These are phyloP conservation scores for Nasonia oneida DNA, from an alignment of 2,888 invertebrate genomes.

Conservation along the genomic window DNA sequence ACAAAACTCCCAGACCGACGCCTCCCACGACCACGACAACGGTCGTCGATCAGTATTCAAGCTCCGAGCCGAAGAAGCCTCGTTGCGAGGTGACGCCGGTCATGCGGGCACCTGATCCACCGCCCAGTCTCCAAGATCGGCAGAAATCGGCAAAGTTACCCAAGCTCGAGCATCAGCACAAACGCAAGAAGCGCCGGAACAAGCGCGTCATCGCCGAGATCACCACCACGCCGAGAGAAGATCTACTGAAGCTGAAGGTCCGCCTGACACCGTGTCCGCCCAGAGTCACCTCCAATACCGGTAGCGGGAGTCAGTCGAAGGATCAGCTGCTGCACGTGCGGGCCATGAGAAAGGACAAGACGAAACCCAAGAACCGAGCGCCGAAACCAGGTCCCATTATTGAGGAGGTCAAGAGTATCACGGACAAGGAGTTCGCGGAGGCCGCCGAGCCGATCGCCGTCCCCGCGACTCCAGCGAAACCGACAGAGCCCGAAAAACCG, in stretches of 20 bases:
- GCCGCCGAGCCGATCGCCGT: neutral
- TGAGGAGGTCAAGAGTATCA: conserved; percentile 21
- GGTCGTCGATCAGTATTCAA: conserved; percentile 61
- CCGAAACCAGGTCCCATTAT: neutral
- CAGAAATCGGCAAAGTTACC: conserved; percentile 66
- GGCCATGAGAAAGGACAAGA: conserved; percentile 71
- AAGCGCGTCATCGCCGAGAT: conserved; percentile 76
- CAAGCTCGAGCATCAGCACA: conserved; percentile 72
- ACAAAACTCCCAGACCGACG: conserved; percentile 53
- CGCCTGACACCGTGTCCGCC: conserved; percentile 74
- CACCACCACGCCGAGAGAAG: conserved; percentile 74
- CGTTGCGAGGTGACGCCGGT: conserved; percentile 75
- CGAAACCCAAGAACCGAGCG: conserved; percentile 63
- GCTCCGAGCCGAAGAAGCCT: conserved; percentile 71
- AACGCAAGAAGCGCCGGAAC: conserved; percentile 72
- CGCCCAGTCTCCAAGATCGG: conserved; percentile 52
- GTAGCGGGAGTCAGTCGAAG: conserved; percentile 66
- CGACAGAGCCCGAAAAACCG: neutral
- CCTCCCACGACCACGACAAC: conserved; percentile 5
- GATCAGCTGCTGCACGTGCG: conserved; percentile 71
- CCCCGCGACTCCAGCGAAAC: neutral
- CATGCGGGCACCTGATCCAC: conserved; percentile 70
- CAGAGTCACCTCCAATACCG: conserved; percentile 68
- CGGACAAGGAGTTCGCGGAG: neutral
- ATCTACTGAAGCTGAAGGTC: conserved; percentile 73